phyloP scores from a whole-genome alignment of 2,888 invertebrate genomes.

The Colletes collaris region DNA sequence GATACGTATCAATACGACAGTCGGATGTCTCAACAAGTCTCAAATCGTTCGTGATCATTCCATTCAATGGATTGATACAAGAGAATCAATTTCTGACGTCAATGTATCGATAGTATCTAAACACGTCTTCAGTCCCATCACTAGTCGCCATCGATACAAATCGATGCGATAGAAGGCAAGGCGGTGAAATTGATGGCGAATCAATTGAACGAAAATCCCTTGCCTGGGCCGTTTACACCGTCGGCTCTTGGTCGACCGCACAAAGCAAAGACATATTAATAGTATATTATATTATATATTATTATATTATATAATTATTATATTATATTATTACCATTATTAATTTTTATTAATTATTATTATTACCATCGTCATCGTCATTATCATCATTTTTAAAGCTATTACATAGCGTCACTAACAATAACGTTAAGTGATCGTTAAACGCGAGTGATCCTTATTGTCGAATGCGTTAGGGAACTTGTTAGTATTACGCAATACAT shows the following conservation, averaged over 20 bases:
- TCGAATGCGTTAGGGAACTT: conserved; percentile 52
- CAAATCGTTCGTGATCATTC: no score
- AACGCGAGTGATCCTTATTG: conserved; percentile 51
- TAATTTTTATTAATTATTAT: conserved; percentile 67
- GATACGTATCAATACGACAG: no score
- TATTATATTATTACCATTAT: conserved; percentile 65
- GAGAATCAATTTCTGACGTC: no score
- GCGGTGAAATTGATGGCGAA: not conserved
- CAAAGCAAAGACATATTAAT: conserved; percentile 75
- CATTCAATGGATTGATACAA: no score
- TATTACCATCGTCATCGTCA: conserved; percentile 69
- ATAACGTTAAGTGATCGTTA: conserved; percentile 46
- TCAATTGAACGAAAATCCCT: not conserved
- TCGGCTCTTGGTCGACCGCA: conserved; percentile 72
- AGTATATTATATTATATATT: conserved; percentile 63
- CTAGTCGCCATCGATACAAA: no score
- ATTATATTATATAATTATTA: conserved; percentile 60
- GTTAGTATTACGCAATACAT: conserved; percentile 74
- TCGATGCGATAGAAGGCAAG: conserved; percentile 18
- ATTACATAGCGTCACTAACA: conserved; percentile 50
- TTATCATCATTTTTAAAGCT: conserved; percentile 62
- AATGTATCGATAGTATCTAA: no score
- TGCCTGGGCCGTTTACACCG: conserved; percentile 35
- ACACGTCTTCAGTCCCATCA: no score
- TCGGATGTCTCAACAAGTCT: no score